phyloP scores from a whole-genome alignment of 2,888 invertebrate genomes.

The Phalera bucephala region DNA sequence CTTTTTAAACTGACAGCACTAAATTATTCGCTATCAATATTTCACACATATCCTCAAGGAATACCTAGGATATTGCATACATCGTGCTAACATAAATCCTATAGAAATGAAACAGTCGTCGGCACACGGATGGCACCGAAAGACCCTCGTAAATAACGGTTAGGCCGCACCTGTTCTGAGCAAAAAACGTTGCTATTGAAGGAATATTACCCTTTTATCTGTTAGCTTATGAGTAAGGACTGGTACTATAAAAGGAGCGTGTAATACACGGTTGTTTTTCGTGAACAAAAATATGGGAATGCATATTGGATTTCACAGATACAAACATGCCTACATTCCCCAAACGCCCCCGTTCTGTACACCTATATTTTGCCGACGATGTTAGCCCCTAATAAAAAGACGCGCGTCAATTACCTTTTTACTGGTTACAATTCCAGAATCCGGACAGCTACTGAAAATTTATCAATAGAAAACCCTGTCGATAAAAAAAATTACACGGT shows the following conservation, averaged over 20 bases:
- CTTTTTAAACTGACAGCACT: background rate
- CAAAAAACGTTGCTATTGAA: conserved; percentile 32
- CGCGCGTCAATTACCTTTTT: too few species aligned
- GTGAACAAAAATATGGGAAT: background rate
- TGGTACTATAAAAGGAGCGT: conserved; percentile 5
- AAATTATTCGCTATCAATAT: background rate
- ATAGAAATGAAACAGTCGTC: conserved; percentile 52
- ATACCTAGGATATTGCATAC: conserved; percentile 20
- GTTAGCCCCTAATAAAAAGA: too few species aligned
- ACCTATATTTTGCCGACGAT: too few species aligned
- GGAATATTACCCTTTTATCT: conserved; percentile 34
- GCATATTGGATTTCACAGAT: background rate
- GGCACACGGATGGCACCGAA: conserved; percentile 31
- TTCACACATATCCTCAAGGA: background rate
- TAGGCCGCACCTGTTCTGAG: conserved; percentile 55
- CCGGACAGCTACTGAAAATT: too few species aligned
- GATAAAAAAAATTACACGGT: too few species aligned
- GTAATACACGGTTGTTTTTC: conserved; percentile 3
- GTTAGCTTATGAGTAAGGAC: conserved; percentile 22
- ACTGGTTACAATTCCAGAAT: too few species aligned
- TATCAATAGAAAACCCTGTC: too few species aligned
- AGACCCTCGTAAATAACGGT: conserved; percentile 58
- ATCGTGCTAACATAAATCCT: conserved; percentile 43
- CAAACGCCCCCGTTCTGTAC: too few species aligned
- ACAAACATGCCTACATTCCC: too few species aligned